Conservation (phyloP, 2,888 invertebrate genomes). For the Scaptomyza caliginosa region DNA sequence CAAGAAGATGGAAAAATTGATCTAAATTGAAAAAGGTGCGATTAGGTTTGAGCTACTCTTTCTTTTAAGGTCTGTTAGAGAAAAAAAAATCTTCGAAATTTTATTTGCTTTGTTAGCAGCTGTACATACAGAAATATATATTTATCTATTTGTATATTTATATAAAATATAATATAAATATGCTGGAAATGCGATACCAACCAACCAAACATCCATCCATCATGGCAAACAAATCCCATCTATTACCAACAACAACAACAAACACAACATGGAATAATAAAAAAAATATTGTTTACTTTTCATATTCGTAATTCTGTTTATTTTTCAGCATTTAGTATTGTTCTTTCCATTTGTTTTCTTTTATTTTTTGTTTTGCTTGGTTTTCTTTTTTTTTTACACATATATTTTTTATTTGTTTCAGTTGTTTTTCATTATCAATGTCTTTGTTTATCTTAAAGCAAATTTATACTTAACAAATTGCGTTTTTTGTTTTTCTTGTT, state of each 20-base stretch:
- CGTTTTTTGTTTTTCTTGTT: no score
- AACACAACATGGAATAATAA: no score
- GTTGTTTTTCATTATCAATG: slow-evolving; percentile 33
- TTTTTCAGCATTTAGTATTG: slow-evolving; percentile 47
- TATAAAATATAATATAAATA: background rate
- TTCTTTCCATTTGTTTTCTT: slow-evolving; percentile 17
- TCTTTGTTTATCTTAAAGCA: slow-evolving; percentile 51
- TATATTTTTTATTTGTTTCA: slow-evolving; percentile 23
- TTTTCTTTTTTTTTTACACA: slow-evolving; percentile 9
- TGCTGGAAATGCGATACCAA: background rate
- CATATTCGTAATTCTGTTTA: slow-evolving; percentile 50
- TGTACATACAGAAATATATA: no score
- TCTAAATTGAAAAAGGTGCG: no score
- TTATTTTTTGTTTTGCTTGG: slow-evolving; percentile 28
- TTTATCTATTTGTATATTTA: no score
- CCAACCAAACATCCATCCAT: slow-evolving; percentile 22
- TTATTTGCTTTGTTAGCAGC: no score
- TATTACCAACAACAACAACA: background rate
- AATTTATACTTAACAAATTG: slow-evolving; percentile 41
- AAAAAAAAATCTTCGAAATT: no score
- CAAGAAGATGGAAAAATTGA: no score
- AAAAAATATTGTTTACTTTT: slow-evolving; percentile 44
- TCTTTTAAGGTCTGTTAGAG: no score
- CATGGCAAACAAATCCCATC: slow-evolving; percentile 9
- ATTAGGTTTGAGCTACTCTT: no score